Evolutionary conservation across 2,888 invertebrate species (phyloP), one percentile per base, ranked within the genome.

Genomic region (Prenolepis imparis): DNA sequence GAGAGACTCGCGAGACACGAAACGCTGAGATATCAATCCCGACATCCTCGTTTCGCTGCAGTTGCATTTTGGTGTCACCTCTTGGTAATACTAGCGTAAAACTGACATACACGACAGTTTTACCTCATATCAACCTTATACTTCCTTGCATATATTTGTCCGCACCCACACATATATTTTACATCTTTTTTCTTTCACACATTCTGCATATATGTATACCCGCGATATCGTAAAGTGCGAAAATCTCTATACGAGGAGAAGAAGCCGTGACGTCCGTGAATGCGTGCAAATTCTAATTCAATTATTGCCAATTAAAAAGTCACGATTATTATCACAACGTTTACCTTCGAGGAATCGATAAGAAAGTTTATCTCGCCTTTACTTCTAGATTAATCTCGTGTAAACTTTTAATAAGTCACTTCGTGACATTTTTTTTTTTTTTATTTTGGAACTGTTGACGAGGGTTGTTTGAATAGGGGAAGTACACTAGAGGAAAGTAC

Each of bases 341-440:
- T 39, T 39, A 66, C 11, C 39, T 75, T 66, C 39, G 24, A 41
- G 11, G n/a, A 77, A 67, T 77, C 15, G 67, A 77, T 77, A 77
- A 67, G 12, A n/a, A 52, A 66, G 18, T 57, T 67, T 36, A 3
- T 64, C 41, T 66, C 24, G n/a, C 9, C 18, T n/a, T 74, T 63
- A 28, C 1, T 52, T 66, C 9, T 32, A 75, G 18, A 11, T 5
- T 4, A 36, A 36, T 44, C 73, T 68, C 18, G 21, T 52, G 3
- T 74, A 24, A 28, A 59, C 12, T 15, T 48, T 63, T 21, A 15
- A 18, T 48, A 44, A 63, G 21, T 61, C n/a, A 28, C 6, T 39
- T 8, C 8, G 61, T 18, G 9, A 39, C 18, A 72, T 36, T 36
- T 36, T 36, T 36, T 36, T 3, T 28, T 36, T 36, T 36, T 36